Evolutionary conservation across 1,140 invertebrate genomes (phyloP).

Genomic region (Drosophila pachea): DNA sequence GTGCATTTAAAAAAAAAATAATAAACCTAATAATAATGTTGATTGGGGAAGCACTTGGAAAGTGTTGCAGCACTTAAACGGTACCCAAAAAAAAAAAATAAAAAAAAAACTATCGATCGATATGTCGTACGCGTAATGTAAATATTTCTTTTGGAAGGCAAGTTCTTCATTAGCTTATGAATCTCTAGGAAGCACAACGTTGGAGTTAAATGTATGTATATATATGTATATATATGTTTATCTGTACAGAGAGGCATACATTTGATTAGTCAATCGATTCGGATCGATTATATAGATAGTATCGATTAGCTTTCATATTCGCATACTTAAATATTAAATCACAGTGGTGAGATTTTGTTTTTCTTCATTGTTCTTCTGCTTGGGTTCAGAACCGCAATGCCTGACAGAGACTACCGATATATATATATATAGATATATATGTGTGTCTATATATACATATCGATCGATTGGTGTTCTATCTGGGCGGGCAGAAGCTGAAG

Average conservation of each 20-base stretch:
- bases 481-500: conserved; percentile 85
- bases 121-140: background rate
- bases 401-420: conserved; percentile 37
- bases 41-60: conserved; percentile 63
- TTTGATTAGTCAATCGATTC: background rate
- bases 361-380: conserved; percentile 27
- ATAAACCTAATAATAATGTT: conserved; percentile 13
- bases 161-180: conserved; percentile 40
- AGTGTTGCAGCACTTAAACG: conserved; percentile 55
- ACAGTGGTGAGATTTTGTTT: conserved; percentile 70
- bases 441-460: too few relatives aligned
- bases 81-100: conserved; percentile 20
- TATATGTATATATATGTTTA: conserved; percentile 24
- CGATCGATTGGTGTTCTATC: conserved; percentile 45
- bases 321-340: conserved; percentile 65
- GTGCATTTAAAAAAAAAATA: conserved; percentile 38
- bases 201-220: conserved; percentile 39
- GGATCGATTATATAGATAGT: background rate
- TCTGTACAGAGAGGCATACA: conserved; percentile 49
- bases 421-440: conserved; percentile 6
- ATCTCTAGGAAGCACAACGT: conserved; percentile 71
- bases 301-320: conserved; percentile 34
- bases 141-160: conserved; percentile 41
- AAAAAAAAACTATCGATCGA: background rate
- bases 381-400: conserved; percentile 58